Percentiles rank a stretch among this genome's conserved stretches.
These are phyloP conservation scores for Flexamia atlantica DNA, from an alignment of 2,888 invertebrate genomes.

Conservation along the genomic window DNA sequence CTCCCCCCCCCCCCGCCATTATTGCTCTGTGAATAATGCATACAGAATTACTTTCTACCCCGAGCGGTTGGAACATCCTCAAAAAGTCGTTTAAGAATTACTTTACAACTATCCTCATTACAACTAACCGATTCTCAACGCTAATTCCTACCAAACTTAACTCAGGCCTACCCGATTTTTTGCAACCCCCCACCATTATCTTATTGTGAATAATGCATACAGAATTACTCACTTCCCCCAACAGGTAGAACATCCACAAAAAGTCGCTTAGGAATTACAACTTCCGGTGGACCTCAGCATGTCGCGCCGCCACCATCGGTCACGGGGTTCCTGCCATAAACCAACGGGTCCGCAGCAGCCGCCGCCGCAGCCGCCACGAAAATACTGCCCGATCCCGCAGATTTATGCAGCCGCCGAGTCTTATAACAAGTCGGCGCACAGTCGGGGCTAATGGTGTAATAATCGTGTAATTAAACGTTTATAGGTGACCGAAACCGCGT, in stretches of 20 bases:
- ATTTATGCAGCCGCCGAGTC: conserved; percentile 29
- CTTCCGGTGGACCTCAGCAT: not conserved
- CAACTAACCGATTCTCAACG: too few species aligned
- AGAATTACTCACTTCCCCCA: not conserved
- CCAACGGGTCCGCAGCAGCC: not conserved
- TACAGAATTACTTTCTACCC: too few species aligned
- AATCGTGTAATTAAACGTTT: conserved; percentile 51
- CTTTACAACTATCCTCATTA: too few species aligned
- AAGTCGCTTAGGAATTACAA: conserved; percentile 14
- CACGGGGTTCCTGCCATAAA: conserved; percentile 50
- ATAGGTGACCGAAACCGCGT: conserved; percentile 32
- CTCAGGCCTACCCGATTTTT: too few species aligned
- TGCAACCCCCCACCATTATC: too few species aligned
- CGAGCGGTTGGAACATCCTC: too few species aligned
- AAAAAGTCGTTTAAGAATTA: too few species aligned
- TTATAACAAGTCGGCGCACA: not conserved
- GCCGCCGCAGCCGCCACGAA: conserved; percentile 6
- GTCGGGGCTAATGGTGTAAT: conserved; percentile 22
- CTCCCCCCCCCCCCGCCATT: too few species aligned
- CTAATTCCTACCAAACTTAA: too few species aligned
- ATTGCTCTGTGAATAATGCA: too few species aligned
- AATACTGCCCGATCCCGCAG: conserved; percentile 52
- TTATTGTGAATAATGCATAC: conserved; percentile 1
- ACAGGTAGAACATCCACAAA: not conserved
- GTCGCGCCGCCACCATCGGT: conserved; percentile 28